These are phyloP conservation scores for Ctenomys sociabilis DNA, from an alignment of 2,113 vertebrate species.

Conservation along the genomic window DNA sequence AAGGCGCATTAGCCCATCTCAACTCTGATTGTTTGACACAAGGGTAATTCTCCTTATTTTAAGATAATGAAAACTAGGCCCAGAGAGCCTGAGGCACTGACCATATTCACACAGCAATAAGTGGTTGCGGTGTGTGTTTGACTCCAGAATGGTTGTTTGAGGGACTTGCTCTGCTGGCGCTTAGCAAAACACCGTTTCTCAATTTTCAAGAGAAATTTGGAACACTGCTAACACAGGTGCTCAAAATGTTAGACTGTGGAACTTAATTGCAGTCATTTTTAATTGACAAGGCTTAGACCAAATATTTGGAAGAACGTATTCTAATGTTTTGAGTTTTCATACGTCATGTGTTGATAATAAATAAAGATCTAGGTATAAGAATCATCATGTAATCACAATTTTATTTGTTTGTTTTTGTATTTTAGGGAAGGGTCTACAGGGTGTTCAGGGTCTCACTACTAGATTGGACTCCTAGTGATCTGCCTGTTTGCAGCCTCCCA, in stretches of 20 bases:
- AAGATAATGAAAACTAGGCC: conserved; percentile 58
- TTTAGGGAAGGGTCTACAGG: too few species aligned
- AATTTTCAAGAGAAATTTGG: conserved; percentile 20
- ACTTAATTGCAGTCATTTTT: conserved; percentile 53
- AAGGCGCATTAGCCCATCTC: conserved; percentile 56
- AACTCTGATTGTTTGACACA: conserved; percentile 52
- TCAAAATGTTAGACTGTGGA: background rate
- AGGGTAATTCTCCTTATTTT: conserved; percentile 41
- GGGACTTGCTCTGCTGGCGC: background rate
- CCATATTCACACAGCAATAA: background rate
- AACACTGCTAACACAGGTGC: conserved; percentile 68
- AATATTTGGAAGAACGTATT: conserved; percentile 55
- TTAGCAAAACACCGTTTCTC: background rate
- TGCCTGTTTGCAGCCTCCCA: too few species aligned
- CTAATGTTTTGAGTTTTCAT: conserved; percentile 60
- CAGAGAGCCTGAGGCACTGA: conserved; percentile 40
- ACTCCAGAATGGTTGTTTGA: background rate
- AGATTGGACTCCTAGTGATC: too few species aligned
- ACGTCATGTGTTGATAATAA: conserved; percentile 50
- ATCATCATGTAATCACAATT: conserved; percentile 45
- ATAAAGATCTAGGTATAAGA: conserved; percentile 46
- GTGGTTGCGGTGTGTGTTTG: background rate
- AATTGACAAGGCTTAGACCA: conserved; percentile 14
- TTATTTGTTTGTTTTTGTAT: background rate
- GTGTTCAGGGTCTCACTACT: too few species aligned